Conservation (phyloP, 2,113 vertebrate genomes). For the Microcebus lehilahytsara region DNA sequence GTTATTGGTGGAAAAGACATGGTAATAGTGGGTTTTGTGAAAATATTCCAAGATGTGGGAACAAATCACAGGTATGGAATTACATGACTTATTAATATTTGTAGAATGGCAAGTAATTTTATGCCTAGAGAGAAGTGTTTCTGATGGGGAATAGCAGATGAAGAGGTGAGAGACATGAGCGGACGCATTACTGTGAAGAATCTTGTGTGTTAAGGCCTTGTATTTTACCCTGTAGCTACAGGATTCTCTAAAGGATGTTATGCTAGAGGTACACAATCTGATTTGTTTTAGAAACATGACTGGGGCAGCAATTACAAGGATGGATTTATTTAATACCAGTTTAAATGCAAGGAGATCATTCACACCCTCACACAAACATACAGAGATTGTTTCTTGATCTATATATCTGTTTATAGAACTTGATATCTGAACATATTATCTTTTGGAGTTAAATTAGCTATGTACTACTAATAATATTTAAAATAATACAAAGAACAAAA, state of each 20-base stretch:
- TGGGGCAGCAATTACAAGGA: background rate
- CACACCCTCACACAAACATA: background rate
- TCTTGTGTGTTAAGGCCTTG: background rate
- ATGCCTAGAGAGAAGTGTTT: background rate
- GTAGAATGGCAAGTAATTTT: background rate
- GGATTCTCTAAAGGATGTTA: background rate
- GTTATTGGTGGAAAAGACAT: background rate
- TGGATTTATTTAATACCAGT: background rate
- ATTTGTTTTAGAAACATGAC: background rate
- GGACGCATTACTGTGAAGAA: background rate
- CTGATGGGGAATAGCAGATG: background rate
- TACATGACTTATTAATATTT: background rate
- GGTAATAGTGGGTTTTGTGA: background rate
- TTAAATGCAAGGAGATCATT: slow-evolving; percentile 32
- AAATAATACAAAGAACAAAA: background rate
- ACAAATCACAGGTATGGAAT: background rate
- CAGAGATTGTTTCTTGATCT: background rate
- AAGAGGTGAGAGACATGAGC: background rate
- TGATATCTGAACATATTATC: slow-evolving; percentile 6
- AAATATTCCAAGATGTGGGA: background rate
- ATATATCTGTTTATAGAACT: background rate
- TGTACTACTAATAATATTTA: background rate
- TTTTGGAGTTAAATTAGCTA: background rate
- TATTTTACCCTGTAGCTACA: background rate
- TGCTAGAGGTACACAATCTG: background rate